Base-by-base conservation (phyloP, 2,888 invertebrate species). In the Ctena decussata region DNA sequence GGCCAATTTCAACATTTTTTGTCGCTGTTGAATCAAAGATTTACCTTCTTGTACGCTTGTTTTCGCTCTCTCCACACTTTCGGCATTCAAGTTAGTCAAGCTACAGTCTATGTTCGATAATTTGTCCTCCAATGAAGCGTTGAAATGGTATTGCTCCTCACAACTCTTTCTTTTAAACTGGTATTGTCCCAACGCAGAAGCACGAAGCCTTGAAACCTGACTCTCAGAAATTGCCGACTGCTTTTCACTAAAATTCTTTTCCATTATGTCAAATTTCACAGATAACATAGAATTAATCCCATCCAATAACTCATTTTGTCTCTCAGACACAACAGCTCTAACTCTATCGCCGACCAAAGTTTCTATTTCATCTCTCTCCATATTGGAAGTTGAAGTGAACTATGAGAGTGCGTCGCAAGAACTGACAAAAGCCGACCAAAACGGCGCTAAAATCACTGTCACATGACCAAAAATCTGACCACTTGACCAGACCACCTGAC, bases 151-250 rank as follows among this genome's bases (percentile, higher is more conserved):
- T 18, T 70, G 70, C 35, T 70, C 70, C 35, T 30, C 70, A 35
- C 70, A 70, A 35, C 70, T 70, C n/a, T 70, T 70, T 6, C 70
- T 18, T n/a, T 70, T 70, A 37, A 70, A 70, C 41, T 70, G 57
- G 12, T 57, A 57, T 27, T 57, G 57, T 57, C 57, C 57, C 27
- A 57, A 3, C 24, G 27, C 57, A 1, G 57, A 57, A 57, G 57
- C n/a, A 57, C 57, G 27, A 27, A 57, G 27, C 15, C 57, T 24
- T 3, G 57, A 57, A 27, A 57, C 27, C 57, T 57, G 57, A 57
- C 27, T 57, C 12, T 57, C 57, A 2, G 57, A 57, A 57, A 57
- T 57, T 2, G 57, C 27, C 57, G 57, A 57, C 27, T 57, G 57
- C 24, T 57, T 57, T 24, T 57, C 57, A 27, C 57, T 27, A 12